These are phyloP conservation scores for Cryptus armator DNA, from an alignment of 2,888 invertebrate genomes.

Conservation along the genomic window DNA sequence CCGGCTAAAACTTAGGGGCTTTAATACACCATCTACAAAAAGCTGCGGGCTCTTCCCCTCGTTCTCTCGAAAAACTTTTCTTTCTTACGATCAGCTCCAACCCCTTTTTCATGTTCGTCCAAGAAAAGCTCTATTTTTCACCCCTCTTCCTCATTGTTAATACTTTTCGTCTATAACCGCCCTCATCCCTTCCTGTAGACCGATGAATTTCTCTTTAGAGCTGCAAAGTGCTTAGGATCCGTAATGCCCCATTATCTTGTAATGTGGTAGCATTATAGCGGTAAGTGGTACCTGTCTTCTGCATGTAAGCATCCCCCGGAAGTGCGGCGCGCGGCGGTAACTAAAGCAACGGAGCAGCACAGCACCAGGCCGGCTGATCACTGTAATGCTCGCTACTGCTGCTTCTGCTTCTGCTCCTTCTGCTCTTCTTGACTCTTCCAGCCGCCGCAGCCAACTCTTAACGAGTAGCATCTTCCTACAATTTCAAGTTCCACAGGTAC, in stretches of 20 bases:
- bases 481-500: constrained; percentile 75
- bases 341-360: constrained; percentile 51
- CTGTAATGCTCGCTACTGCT: constrained; percentile 75
- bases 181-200: background rate
- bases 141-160: background rate
- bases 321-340: constrained; percentile 60
- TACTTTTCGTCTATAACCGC: constrained; percentile 20
- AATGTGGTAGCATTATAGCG: constrained; percentile 80
- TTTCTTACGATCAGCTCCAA: background rate
- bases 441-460: constrained; percentile 64
- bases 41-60: background rate
- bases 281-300: constrained; percentile 79
- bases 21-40: background rate
- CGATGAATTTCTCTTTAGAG: constrained; percentile 71
- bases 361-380: constrained; percentile 72
- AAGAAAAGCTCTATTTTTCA: background rate
- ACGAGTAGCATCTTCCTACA: constrained; percentile 79
- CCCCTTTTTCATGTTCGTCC: background rate
- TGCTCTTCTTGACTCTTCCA: constrained; percentile 28
- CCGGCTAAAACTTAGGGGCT: background rate
- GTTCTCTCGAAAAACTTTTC: background rate
- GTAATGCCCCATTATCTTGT: constrained; percentile 80
- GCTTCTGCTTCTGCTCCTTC: constrained; percentile 55
- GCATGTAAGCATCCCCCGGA: constrained; percentile 72
- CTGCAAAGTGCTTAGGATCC: constrained; percentile 74